These are phyloP conservation scores for Sphenopsis melanotis DNA, from an alignment of 2,797 vertebrate species.

Conservation along the genomic window DNA sequence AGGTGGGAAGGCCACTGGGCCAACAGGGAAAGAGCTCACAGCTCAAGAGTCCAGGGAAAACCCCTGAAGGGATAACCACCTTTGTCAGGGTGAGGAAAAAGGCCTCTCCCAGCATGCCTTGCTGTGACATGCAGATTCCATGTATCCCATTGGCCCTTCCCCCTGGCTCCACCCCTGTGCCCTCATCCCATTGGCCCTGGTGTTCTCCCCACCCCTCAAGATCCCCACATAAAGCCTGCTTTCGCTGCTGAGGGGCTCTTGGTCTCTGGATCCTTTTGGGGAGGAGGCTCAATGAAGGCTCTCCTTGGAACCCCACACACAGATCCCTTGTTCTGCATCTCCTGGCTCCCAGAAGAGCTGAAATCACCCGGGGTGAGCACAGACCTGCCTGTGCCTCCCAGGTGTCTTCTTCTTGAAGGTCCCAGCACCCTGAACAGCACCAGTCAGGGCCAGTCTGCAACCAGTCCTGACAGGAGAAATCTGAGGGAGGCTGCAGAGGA, in stretches of 20 bases:
- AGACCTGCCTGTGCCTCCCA: background rate
- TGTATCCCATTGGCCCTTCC: background rate
- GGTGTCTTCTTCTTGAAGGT: background rate
- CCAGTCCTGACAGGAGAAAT: too few species aligned
- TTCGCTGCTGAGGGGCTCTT: accelerated
- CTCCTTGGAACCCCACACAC: background rate
- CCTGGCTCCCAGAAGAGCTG: background rate
- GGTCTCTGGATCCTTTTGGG: accelerated
- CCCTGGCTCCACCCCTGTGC: background rate
- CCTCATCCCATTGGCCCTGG: background rate
- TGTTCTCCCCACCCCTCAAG: background rate
- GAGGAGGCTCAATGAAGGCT: background rate
- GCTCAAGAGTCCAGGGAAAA: too few species aligned
- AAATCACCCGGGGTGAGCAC: background rate
- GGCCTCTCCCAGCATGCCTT: background rate
- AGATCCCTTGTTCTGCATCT: background rate
- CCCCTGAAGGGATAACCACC: too few species aligned
- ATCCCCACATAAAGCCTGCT: background rate
- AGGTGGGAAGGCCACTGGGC: background rate
- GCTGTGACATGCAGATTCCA: background rate
- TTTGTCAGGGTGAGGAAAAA: background rate
- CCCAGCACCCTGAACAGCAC: background rate
- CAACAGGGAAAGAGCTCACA: too few species aligned
- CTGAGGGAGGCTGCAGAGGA: background rate
- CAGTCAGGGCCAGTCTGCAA: background rate